Evolutionary conservation across 2,797 vertebrate species (phyloP).

Genomic region (Acrossocheilus fasciatus): DNA sequence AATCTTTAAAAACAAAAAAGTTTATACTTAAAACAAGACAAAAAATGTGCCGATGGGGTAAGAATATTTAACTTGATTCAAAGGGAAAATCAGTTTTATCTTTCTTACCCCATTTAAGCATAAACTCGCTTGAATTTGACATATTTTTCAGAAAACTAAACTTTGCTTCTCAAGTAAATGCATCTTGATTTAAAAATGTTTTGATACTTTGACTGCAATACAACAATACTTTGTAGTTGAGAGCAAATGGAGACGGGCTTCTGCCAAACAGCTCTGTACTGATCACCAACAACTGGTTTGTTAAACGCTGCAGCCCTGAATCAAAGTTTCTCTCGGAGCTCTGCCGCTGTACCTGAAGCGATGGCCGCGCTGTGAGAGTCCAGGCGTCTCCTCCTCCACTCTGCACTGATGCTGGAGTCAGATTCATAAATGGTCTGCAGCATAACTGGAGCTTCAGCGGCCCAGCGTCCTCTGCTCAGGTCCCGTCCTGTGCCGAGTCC

Average conservation of each 20-base stretch:
- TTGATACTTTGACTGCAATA: neutral
- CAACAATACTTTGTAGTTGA: neutral
- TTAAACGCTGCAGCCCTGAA: neutral
- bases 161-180: neutral
- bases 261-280: neutral
- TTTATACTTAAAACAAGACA: too few species aligned
- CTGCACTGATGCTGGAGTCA: conserved; percentile 88
- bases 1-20: too few species aligned
- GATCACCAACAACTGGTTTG: neutral
- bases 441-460: conserved; percentile 74
- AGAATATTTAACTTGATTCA: neutral
- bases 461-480: neutral
- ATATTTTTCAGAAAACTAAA: neutral
- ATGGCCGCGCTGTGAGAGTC: conserved; percentile 82
- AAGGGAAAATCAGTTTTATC: neutral
- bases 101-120: neutral
- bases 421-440: conserved; percentile 90
- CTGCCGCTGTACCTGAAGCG: conserved; percentile 82
- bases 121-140: neutral
- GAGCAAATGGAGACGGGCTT: neutral
- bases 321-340: neutral
- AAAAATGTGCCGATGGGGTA: neutral
- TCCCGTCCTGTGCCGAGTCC: conserved; percentile 40
- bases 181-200: neutral
- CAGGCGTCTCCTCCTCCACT: conserved; percentile 88